Base-by-base conservation (phyloP, 1,140 invertebrate species). In the Macrobrachium nipponense region DNA sequence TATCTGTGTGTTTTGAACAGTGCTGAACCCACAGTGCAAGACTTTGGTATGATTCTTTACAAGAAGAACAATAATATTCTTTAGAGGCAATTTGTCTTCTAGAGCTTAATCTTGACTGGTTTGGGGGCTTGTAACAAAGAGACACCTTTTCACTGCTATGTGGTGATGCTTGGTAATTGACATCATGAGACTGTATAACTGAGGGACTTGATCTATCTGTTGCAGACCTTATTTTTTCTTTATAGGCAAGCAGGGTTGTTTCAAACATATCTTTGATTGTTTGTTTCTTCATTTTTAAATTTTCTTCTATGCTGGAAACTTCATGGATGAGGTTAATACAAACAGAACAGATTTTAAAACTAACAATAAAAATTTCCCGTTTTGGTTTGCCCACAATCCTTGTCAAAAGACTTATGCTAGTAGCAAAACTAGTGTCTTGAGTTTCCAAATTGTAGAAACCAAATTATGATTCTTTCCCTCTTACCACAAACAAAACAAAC, bases 401-500 rank as follows among this genome's bases (percentile, higher is more conserved):
- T 23, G 85, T 18, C 58, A 86, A 27, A 59, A 58, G 60, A n/a
- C 68, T 27, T 76, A 62, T 70, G 20, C 72, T n/a, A 5, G 72
- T 59, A 62, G 72, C 70, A n/a, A 62, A 62, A 18, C 66, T 68
- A 62, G 83, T n/a, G 11, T 51, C 66, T 17, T 73, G 51, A 17
- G n/a, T 27, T 59, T 27, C 23, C 15, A 86, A 80, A 2, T 73
- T 70, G 20, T 68, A 72, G 10, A 80, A 27, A n/a, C n/a, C 20
- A 86, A 61, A 27, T n/a, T 79, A 20, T 12, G 62, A 43, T n/a
- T 80, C 5, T 62, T 73, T 11, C 68, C 61, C 23, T 80, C 59
- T 60, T 86, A 17, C 83, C 83, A 86, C 83, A 86, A 59, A 86
- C 83, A 79, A 86, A 64, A 80, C 83, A 86, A 6, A 84, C 51